A percentile compares a stretch with the other conserved stretches of the same genome.
These are phyloP conservation scores for Bubo bubo DNA, from an alignment of 2,113 vertebrate species.

Conservation along the genomic window DNA sequence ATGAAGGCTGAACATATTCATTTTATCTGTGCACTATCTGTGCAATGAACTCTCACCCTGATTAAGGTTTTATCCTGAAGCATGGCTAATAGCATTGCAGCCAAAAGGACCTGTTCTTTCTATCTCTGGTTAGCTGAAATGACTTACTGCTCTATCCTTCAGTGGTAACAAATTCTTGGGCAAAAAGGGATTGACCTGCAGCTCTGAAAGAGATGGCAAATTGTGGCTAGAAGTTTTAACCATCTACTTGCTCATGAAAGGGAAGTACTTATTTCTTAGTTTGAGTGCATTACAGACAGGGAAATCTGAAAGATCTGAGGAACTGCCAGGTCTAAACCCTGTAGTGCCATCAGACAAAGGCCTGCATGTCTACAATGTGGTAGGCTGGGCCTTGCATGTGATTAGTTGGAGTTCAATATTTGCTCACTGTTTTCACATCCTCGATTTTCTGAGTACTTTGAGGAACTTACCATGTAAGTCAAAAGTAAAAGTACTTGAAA, in stretches of 20 bases:
- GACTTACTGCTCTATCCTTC: slow-evolving; percentile 38
- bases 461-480: neutral
- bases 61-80: slow-evolving; percentile 59
- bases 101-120: slow-evolving; percentile 19
- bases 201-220: neutral
- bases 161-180: slow-evolving; percentile 33
- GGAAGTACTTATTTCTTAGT: neutral
- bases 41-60: slow-evolving; percentile 67
- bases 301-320: neutral
- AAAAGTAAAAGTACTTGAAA: neutral
- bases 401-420: neutral
- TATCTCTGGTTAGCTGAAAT: neutral
- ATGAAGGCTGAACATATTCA: neutral
- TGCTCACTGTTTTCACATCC: neutral
- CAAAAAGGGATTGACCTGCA: slow-evolving; percentile 39
- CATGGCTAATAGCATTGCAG: slow-evolving; percentile 57
- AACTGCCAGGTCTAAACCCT: neutral
- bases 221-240: neutral
- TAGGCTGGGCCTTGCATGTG: neutral
- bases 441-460: neutral
- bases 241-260: neutral
- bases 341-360: neutral
- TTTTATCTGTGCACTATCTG: slow-evolving; percentile 48
- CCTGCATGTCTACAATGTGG: accelerated
- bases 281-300: neutral